phyloP scores from a whole-genome alignment of 1,140 invertebrate species.

The Bombus turneri region DNA sequence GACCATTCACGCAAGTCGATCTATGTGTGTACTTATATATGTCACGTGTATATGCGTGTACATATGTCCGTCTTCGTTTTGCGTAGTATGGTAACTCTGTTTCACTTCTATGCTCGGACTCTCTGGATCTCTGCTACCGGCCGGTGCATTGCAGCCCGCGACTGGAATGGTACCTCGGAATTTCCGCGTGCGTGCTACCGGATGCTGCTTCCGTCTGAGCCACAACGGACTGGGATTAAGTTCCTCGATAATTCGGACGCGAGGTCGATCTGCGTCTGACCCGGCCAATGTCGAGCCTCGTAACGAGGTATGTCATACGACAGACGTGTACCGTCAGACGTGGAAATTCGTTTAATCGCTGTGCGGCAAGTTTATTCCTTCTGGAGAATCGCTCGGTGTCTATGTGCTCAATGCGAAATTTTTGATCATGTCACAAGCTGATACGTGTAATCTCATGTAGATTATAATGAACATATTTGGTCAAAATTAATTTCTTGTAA shows the following conservation, averaged over 20 bases:
- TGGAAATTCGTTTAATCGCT: neutral
- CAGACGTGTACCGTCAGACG: neutral
- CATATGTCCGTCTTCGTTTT: neutral
- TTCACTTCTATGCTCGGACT: slow-evolving; percentile 44
- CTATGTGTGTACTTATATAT: neutral
- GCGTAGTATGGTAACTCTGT: neutral
- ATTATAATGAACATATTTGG: neutral
- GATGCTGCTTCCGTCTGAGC: slow-evolving; percentile 34
- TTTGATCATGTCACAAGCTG: neutral
- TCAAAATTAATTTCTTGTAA: neutral
- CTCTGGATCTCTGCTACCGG: slow-evolving; percentile 40
- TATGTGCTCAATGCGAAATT: neutral
- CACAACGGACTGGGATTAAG: slow-evolving; percentile 60
- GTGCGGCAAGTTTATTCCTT: neutral
- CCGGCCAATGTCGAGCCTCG: slow-evolving; percentile 27
- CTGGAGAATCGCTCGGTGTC: neutral
- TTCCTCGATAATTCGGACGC: slow-evolving; percentile 66
- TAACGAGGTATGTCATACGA: slow-evolving; percentile 47
- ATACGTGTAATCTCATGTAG: neutral
- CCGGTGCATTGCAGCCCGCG: slow-evolving; percentile 63
- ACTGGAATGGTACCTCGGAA: slow-evolving; percentile 67
- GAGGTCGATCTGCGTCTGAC: slow-evolving; percentile 56
- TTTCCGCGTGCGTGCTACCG: slow-evolving; percentile 67
- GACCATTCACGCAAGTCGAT: neutral
- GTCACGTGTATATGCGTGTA: neutral